Evolutionary conservation across 1,140 invertebrate genomes (phyloP), one percentile per base, ranked within the genome.

Genomic region (Melitaea cinxia): DNA sequence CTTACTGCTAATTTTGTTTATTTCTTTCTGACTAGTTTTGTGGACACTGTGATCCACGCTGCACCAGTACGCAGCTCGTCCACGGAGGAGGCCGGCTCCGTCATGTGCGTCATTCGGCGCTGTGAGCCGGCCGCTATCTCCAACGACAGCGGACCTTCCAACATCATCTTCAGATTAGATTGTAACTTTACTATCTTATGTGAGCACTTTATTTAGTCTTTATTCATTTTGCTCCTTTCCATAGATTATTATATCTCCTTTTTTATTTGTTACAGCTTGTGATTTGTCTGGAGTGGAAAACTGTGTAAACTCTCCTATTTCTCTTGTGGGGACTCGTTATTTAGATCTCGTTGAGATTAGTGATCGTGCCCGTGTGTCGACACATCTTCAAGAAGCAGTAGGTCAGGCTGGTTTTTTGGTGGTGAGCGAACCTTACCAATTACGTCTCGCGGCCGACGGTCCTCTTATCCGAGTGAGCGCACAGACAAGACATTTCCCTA

Each of bases 111-210:
- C 82, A 95, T 98, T 73, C 94, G 96, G 67, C 93, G 94, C 68
- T 95, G 94, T 80, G 97, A 98, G 71, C 92, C 94, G 75, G 92
- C 93, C 75, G 89, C 93, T 69, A 92, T 95, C 72, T 94, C 92
- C 77, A 89, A 92, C 80, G 89, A 91, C 79, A 79, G 83, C 80
- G 72, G 80, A 73, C 70, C n/a, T n/a, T n/a, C 89, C 82, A 81
- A 86, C 91, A 98, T 99, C 90, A 96, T 97, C 77, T 96, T 98
- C 81, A 97, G 97, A 92, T 93, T 98, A 82, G 97, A 98, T 91
- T 92, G 93, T 62, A 93, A 94, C 75, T 97, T 96, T 58, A 97
- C 95, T 88, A 96, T 99, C 73, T 93, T 97, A 52, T 80, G 89
- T 91, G 68, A 81, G 77, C 12, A n/a, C 10, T 47, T 47, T 19